phyloP scores from a whole-genome alignment of 2,797 vertebrate genomes.

The Eurystomus glaucurus region DNA sequence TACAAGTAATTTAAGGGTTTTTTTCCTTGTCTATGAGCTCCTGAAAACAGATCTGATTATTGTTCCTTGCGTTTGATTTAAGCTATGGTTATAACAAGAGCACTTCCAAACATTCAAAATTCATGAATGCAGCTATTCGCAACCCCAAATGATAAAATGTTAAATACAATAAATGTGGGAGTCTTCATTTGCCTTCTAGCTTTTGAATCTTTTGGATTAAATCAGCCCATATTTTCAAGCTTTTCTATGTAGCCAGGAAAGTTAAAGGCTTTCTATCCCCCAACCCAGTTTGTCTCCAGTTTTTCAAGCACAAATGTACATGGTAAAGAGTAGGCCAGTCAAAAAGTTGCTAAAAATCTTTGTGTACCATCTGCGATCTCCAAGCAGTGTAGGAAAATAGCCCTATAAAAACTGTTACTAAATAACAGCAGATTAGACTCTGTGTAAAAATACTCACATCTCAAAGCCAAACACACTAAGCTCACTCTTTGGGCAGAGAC shows the following conservation, averaged over 20 bases:
- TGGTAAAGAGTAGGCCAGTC: not conserved
- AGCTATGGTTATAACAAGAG: constrained; percentile 3
- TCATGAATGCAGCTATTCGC: constrained; percentile 52
- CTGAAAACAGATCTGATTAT: constrained; percentile 12
- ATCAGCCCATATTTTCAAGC: constrained; percentile 23
- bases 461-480: constrained; percentile 63
- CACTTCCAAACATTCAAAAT: constrained; percentile 60
- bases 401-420: constrained; percentile 23
- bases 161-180: constrained; percentile 34
- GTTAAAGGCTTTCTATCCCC: constrained; percentile 4
- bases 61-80: constrained; percentile 47
- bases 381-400: constrained; percentile 11
- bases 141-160: constrained; percentile 48
- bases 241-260: not conserved
- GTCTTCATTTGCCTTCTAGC: constrained; percentile 32
- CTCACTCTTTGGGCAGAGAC: constrained; percentile 52
- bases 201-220: constrained; percentile 13
- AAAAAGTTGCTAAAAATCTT: constrained; percentile 52
- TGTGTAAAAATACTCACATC: constrained; percentile 53
- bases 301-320: constrained; percentile 30
- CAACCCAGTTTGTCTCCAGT: not conserved
- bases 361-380: constrained; percentile 2
- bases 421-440: constrained; percentile 50
- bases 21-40: not conserved
- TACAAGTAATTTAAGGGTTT: not conserved